Evolutionary conservation across 2,888 invertebrate species (phyloP).

Genomic region (Cerastoderma edule): DNA sequence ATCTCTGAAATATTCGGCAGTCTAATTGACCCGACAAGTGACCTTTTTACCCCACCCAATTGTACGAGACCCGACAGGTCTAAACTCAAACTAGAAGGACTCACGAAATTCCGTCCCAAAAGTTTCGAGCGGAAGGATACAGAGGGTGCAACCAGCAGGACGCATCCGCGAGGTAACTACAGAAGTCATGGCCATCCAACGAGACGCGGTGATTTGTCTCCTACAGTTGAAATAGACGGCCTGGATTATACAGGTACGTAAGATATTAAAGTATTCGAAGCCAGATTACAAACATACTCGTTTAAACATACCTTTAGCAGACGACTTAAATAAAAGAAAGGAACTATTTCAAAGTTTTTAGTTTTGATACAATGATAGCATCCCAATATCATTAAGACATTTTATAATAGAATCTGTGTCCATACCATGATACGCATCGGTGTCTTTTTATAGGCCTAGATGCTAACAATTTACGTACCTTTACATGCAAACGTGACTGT

Average conservation of each 20-base stretch:
- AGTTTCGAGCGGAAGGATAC: constrained; percentile 27
- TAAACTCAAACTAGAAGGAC: constrained; percentile 43
- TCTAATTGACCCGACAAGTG: constrained; percentile 44
- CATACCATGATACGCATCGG: too few relatives aligned
- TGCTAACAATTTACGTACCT: too few relatives aligned
- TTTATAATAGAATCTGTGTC: too few relatives aligned
- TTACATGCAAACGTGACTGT: too few relatives aligned
- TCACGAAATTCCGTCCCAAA: constrained; percentile 35
- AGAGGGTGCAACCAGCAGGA: not conserved
- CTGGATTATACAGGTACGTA: constrained; percentile 36
- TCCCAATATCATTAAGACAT: too few relatives aligned
- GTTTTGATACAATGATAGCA: too few relatives aligned
- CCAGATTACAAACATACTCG: too few relatives aligned
- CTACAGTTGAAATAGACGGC: constrained; percentile 40
- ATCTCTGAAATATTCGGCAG: constrained; percentile 54
- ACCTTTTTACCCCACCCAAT: not conserved
- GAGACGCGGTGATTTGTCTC: constrained; percentile 25
- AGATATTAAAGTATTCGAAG: too few relatives aligned
- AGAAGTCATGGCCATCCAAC: not conserved
- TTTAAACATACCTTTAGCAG: too few relatives aligned
- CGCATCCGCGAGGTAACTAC: not conserved
- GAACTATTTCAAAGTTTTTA: too few relatives aligned
- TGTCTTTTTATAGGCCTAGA: too few relatives aligned
- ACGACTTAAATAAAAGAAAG: too few relatives aligned
- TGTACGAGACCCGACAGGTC: constrained; percentile 41